A percentile compares a stretch with the other conserved stretches of the same genome.
phyloP scores from a whole-genome alignment of 1,140 invertebrate genomes.

The Andricus grossulariae region DNA sequence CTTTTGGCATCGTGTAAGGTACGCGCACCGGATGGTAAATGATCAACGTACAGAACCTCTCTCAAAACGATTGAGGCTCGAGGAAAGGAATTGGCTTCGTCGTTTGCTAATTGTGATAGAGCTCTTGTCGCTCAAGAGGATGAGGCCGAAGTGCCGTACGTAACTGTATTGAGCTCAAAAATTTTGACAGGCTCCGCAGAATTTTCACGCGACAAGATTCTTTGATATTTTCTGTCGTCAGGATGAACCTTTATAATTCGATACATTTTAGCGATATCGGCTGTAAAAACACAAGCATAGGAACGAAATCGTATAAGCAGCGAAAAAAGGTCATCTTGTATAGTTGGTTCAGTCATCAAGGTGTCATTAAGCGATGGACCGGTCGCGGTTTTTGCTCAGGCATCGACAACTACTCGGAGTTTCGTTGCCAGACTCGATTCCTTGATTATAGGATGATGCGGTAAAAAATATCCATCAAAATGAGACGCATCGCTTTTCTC shows the following conservation, averaged over 20 bases:
- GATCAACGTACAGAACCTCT: not conserved
- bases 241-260: conserved; percentile 71
- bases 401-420: not conserved
- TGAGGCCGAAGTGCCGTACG: not conserved
- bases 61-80: not conserved
- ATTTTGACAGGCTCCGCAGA: not conserved
- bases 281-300: conserved; percentile 47
- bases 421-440: no score
- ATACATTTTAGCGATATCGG: no score
- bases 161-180: not conserved
- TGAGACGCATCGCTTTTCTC: no score
- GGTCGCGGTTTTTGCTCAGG: conserved; percentile 38
- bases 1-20: not conserved
- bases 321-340: no score
- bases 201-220: not conserved
- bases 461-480: no score
- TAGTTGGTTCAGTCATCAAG: conserved; percentile 33
- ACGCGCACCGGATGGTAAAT: not conserved
- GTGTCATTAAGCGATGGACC: conserved; percentile 46
- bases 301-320: conserved; percentile 44
- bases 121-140: not conserved
- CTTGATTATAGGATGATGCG: no score
- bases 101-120: conserved; percentile 60
- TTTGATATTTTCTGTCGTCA: not conserved
- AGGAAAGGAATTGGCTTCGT: conserved; percentile 2